These are phyloP conservation scores for Jacana jacana DNA, from an alignment of 2,113 vertebrate genomes.

Conservation along the genomic window DNA sequence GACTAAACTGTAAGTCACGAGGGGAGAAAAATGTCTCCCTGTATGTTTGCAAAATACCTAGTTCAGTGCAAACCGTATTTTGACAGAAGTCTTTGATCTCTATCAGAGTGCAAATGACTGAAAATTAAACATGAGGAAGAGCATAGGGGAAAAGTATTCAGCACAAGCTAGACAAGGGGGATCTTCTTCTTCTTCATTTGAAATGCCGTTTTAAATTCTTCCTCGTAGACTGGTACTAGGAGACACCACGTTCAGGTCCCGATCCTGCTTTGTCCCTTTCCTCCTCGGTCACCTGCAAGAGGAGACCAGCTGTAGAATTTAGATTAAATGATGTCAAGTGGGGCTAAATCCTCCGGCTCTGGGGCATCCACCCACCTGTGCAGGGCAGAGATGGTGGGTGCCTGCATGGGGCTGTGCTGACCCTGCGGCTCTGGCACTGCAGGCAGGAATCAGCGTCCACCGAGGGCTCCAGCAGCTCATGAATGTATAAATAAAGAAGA, in stretches of 20 bases:
- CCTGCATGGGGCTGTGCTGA: not conserved
- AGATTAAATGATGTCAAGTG: not conserved
- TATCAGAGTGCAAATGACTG: constrained; percentile 54
- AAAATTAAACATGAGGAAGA: constrained; percentile 59
- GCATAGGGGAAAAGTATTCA: not conserved
- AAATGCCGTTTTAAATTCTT: constrained; percentile 33
- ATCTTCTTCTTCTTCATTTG: constrained; percentile 4
- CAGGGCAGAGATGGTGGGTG: not conserved
- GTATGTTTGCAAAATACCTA: constrained; percentile 38
- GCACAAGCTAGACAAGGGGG: not conserved
- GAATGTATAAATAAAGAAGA: not conserved
- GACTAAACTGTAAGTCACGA: not conserved
- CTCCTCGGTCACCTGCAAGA: not conserved
- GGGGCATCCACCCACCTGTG: no score
- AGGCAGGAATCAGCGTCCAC: not conserved
- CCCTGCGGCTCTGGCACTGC: rapidly evolving
- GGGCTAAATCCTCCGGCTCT: not conserved
- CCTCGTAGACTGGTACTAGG: not conserved
- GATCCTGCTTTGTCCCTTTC: not conserved
- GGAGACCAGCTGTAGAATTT: not conserved
- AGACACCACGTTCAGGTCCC: not conserved
- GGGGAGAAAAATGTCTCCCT: constrained; percentile 12
- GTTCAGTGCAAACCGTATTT: not conserved
- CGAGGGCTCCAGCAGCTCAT: not conserved
- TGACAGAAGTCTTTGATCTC: constrained; percentile 61